Conservation (phyloP, 2,888 invertebrate genomes). For the Eupithecia exiguata region DNA sequence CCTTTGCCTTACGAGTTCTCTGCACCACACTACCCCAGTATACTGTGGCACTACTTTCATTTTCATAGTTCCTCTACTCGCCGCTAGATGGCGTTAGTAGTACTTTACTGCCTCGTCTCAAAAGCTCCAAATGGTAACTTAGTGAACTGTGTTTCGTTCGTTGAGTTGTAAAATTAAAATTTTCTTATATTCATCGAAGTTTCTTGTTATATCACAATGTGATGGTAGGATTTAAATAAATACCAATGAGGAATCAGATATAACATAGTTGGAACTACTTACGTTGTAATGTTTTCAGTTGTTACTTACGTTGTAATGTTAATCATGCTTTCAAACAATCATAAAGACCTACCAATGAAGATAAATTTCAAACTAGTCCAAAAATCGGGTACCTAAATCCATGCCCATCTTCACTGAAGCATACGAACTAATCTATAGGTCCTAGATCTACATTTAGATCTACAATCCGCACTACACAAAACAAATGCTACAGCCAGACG, state of each 20-base stretch:
- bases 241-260: neutral
- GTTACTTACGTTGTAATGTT: too few species aligned
- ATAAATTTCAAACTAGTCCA: neutral
- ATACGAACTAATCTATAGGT: neutral
- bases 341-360: neutral
- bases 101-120: neutral
- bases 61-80: slow-evolving; percentile 57
- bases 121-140: neutral
- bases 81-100: slow-evolving; percentile 69
- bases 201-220: neutral
- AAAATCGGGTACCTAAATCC: neutral
- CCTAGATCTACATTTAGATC: neutral
- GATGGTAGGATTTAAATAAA: neutral
- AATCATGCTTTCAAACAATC: too few species aligned
- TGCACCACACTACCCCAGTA: slow-evolving; percentile 13
- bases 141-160: neutral
- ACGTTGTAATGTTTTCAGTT: too few species aligned
- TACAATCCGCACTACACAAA: slow-evolving; percentile 25
- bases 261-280: neutral
- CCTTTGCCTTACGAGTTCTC: too few species aligned
- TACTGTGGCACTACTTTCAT: slow-evolving; percentile 13
- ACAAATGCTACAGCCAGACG: slow-evolving; percentile 37
- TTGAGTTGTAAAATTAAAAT: neutral
- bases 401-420: neutral
- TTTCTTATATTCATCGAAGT: neutral